A percentile compares a stretch with the other conserved stretches of the same genome.
These are phyloP conservation scores for Hyles euphorbiae DNA, from an alignment of 1,140 invertebrate species.

Conservation along the genomic window DNA sequence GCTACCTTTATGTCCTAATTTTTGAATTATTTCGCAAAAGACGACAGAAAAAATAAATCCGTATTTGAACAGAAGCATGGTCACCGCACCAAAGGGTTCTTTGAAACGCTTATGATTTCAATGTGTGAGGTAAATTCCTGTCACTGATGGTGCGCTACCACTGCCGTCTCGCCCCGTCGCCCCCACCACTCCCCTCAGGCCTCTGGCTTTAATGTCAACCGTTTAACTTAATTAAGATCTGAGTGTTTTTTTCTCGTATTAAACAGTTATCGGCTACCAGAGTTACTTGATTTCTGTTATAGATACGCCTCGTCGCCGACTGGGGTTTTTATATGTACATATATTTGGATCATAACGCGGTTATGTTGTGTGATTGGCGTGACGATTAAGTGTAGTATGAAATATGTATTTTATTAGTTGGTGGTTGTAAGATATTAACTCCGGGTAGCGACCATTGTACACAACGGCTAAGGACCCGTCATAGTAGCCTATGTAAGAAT, in stretches of 20 bases:
- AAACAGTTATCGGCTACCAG: slow-evolving; percentile 11
- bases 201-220: slow-evolving; percentile 34
- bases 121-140: slow-evolving; percentile 63
- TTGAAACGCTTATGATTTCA: slow-evolving; percentile 74
- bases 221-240: slow-evolving; percentile 61
- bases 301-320: neutral
- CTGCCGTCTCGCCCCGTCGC: neutral
- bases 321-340: neutral
- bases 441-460: too few species aligned
- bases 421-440: too few species aligned
- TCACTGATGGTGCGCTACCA: slow-evolving; percentile 12
- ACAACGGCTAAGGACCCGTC: too few species aligned
- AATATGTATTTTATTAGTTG: too few species aligned
- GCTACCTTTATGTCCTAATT: too few species aligned
- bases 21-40: too few species aligned
- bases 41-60: too few species aligned
- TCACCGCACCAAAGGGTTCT: slow-evolving; percentile 38
- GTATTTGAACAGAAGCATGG: neutral
- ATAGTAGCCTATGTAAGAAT: too few species aligned
- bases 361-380: too few species aligned
- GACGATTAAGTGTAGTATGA: too few species aligned
- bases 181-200: slow-evolving; percentile 1
- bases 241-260: slow-evolving; percentile 19
- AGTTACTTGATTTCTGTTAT: slow-evolving; percentile 9
- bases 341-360: neutral